Percentiles rank a stretch among this genome's conserved stretches.
These are phyloP conservation scores for Pardosa pseudoannulata DNA, from an alignment of 2,888 invertebrate genomes.

Conservation along the genomic window DNA sequence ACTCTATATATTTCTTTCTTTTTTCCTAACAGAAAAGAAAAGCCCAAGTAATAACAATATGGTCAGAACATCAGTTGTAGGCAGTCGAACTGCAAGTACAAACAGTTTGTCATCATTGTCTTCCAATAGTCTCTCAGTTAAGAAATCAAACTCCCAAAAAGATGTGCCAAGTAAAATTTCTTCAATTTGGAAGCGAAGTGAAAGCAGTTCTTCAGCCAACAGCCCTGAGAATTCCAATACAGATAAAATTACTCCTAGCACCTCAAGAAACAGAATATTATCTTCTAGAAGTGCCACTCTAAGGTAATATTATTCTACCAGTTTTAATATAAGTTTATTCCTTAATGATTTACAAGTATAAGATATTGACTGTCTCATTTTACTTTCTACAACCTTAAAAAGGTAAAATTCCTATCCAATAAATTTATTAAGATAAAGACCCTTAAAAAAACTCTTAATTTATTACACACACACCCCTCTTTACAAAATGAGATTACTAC, in stretches of 20 bases:
- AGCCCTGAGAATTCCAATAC: constrained; percentile 43
- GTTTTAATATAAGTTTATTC: too few species aligned
- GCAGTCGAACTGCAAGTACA: constrained; percentile 59
- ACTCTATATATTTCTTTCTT: background rate
- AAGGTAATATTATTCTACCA: constrained; percentile 29
- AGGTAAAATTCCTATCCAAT: too few species aligned
- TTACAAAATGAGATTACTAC: too few species aligned
- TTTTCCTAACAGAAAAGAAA: constrained; percentile 32
- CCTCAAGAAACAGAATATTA: constrained; percentile 16
- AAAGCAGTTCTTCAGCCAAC: constrained; percentile 59
- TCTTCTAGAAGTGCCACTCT: constrained; percentile 29
- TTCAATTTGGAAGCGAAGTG: constrained; percentile 70
- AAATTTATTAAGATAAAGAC: too few species aligned
- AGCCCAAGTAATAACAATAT: constrained; percentile 49
- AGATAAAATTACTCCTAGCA: constrained; percentile 33
- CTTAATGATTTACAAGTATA: too few species aligned
- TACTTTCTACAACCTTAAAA: too few species aligned
- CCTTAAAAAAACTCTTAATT: too few species aligned
- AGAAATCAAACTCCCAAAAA: constrained; percentile 64
- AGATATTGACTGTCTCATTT: too few species aligned
- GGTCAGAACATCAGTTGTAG: constrained; percentile 27
- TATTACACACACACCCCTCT: too few species aligned
- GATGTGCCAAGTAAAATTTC: constrained; percentile 73
- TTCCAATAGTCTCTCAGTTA: constrained; percentile 51
- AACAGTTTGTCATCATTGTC: constrained; percentile 67